phyloP scores from a whole-genome alignment of 1,140 invertebrate genomes.

The Drosophila ananassae region DNA sequence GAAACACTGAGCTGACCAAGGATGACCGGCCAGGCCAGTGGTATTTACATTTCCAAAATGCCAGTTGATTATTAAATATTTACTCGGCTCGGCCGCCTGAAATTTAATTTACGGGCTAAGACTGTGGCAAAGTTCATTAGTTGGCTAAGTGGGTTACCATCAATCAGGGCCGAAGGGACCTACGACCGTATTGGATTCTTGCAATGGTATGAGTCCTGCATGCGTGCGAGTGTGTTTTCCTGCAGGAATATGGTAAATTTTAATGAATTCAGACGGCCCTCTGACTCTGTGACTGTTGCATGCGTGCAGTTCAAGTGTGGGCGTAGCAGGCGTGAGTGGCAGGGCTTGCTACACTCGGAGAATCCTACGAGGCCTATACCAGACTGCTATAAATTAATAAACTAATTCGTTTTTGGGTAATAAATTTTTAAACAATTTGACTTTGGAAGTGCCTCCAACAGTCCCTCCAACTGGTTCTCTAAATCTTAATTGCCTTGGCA shows the following conservation, averaged over 20 bases:
- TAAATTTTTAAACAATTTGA: too few species aligned
- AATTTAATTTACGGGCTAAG: slow-evolving; percentile 71
- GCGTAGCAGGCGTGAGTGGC: slow-evolving; percentile 6
- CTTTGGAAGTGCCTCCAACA: too few species aligned
- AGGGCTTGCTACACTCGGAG: background rate
- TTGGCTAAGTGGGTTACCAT: slow-evolving; percentile 58
- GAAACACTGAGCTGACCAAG: background rate
- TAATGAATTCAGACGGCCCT: slow-evolving; percentile 72
- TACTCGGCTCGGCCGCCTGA: slow-evolving; percentile 56
- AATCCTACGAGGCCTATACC: background rate
- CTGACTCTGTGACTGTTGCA: slow-evolving; percentile 43
- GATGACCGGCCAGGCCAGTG: slow-evolving; percentile 12
- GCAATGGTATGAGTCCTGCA: slow-evolving; percentile 11
- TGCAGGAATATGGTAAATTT: slow-evolving; percentile 62
- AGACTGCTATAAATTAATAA: too few species aligned
- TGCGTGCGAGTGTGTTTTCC: too few species aligned
- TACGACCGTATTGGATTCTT: slow-evolving; percentile 30
- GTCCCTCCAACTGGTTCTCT: too few species aligned
- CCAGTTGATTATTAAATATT: slow-evolving; percentile 78
- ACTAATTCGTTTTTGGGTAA: too few species aligned
- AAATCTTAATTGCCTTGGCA: too few species aligned
- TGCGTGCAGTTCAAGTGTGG: slow-evolving; percentile 11
- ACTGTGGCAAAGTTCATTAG: slow-evolving; percentile 71
- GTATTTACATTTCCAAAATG: slow-evolving; percentile 59
- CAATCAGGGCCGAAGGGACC: slow-evolving; percentile 49